Evolutionary conservation across 2,113 vertebrate genomes (phyloP), one percentile per base, ranked within the genome.

Genomic region (Murina feae): DNA sequence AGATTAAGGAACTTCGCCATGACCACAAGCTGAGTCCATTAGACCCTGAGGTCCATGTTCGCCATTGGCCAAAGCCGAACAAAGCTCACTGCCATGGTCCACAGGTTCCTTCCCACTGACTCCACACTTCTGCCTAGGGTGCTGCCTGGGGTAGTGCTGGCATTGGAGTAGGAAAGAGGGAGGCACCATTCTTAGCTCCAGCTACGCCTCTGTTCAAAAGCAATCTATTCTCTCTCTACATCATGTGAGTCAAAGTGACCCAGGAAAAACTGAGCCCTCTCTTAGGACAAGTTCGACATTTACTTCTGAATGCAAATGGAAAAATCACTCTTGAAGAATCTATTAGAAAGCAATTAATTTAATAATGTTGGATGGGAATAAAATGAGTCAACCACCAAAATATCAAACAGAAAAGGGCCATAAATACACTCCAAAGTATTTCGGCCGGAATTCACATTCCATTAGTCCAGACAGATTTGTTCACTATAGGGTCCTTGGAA

Each of bases 381-480:
- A 96, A 90, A 89, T 96, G 96, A 96, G 87, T 82, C 96, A 96
- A 74, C 47, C 80, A 89, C 53, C 86, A 96, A 97, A 97, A 96
- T 95, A 95, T 83, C 78, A 95, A 93, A 91, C 71, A 95, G 80
- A 96, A 93, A 93, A 94, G 37, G 39, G 44, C 55, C 81, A 83
- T 95, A 96, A 96, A 93, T 90, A 80, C 44, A 23, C 86, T 95
- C 55, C 69, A 91, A 95, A 96, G 84, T 65, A 37, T 85, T 91
- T 86, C 75, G 95, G 82, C 75, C 58, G 66, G 10, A 95, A 95
- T 95, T 72, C 69, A 86, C 84, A 96, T 95, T 95, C 76, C 72
- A 83, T 95, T 94, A 93, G 83, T 89, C 71, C 89, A 92, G 89
- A 95, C 83, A 95, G 95, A 95, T 96, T 65, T 75, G n/a, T 97